These are phyloP conservation scores for Vandiemenella viatica DNA, from an alignment of 2,888 invertebrate species.

Conservation along the genomic window DNA sequence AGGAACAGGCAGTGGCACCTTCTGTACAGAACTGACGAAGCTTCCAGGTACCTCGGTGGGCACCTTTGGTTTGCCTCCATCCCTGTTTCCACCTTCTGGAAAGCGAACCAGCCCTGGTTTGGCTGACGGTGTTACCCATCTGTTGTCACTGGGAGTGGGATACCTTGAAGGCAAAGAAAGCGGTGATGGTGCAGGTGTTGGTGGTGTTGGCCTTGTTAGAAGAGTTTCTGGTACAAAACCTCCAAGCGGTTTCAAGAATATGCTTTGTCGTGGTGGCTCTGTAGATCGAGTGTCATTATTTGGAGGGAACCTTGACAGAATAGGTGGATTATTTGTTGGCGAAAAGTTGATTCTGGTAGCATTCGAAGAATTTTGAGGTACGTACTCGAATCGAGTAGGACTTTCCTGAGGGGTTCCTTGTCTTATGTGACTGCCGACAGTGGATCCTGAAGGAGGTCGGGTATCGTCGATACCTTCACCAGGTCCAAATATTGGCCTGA, in stretches of 20 bases:
- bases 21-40: too few species aligned
- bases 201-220: not conserved
- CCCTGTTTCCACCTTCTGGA: too few species aligned
- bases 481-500: conserved; percentile 20
- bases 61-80: conserved; percentile 11
- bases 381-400: not conserved
- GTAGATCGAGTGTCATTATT: not conserved
- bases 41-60: not conserved
- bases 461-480: conserved; percentile 8
- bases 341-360: too few species aligned
- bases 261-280: not conserved
- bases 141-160: too few species aligned
- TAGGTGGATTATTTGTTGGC: not conserved
- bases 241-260: not conserved
- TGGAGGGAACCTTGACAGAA: not conserved
- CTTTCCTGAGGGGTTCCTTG: not conserved
- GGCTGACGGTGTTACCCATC: too few species aligned
- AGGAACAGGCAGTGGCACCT: too few species aligned
- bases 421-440: too few species aligned
- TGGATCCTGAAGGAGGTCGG: too few species aligned
- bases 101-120: too few species aligned
- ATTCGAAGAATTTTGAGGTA: too few species aligned
- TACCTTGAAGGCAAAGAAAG: too few species aligned
- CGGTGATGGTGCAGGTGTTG: not conserved
- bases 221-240: too few species aligned